Evolutionary conservation across 2,797 vertebrate genomes (phyloP).

Genomic region (Brotula barbata): DNA sequence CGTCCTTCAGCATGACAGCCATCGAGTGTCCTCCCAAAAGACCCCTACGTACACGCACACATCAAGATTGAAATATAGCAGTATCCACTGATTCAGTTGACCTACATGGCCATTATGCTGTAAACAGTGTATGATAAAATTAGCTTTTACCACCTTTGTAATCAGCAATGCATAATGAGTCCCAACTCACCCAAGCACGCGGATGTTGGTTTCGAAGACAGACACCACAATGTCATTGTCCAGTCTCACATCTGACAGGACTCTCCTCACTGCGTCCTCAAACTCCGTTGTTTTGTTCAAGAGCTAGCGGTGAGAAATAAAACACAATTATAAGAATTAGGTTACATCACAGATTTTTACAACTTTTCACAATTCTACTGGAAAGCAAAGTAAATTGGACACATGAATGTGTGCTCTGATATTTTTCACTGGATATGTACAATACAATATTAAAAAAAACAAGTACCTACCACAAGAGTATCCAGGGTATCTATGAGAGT

Average conservation of each 20-base stretch:
- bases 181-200: conserved; percentile 93
- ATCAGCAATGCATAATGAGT: neutral
- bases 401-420: no score
- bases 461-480: conserved; percentile 92
- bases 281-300: conserved; percentile 98
- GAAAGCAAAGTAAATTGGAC: no score
- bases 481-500: conserved; percentile 98
- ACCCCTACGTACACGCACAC: conserved; percentile 78
- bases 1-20: conserved; percentile 94
- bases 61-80: neutral
- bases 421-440: no score
- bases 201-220: conserved; percentile 99
- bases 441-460: no score
- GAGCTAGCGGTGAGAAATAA: conserved; percentile 76
- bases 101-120: neutral
- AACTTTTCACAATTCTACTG: neutral
- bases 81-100: conserved; percentile 2
- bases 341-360: neutral
- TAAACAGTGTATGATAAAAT: neutral
- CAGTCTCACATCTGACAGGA: conserved; percentile 93
- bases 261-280: conserved; percentile 94
- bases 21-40: conserved; percentile 95
- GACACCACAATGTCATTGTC: conserved; percentile 99
- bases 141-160: no score
- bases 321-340: neutral